Percentiles rank a stretch among this genome's conserved stretches.
Conservation (phyloP, 2,888 invertebrate species). For the Drosophila nr. perissopoda region DNA sequence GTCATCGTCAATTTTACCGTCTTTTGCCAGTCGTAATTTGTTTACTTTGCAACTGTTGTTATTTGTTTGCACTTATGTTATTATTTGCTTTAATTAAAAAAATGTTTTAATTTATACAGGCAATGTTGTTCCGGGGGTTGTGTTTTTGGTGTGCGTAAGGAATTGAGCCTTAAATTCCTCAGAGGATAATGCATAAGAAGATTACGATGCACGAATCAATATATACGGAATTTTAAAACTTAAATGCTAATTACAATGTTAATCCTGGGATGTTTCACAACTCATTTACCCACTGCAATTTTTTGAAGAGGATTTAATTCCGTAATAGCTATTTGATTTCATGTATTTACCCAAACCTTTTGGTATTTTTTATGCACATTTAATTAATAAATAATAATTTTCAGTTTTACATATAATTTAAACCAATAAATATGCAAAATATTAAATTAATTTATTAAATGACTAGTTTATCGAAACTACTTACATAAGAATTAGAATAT, state of each 20-base stretch:
- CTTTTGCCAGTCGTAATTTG: conserved; percentile 62
- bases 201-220: conserved; percentile 29
- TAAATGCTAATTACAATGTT: conserved; percentile 32
- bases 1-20: conserved; percentile 21
- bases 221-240: conserved; percentile 6
- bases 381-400: not conserved
- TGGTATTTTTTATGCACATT: not conserved
- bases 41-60: conserved; percentile 60
- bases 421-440: not conserved
- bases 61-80: conserved; percentile 38
- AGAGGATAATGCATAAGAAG: conserved; percentile 34
- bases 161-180: conserved; percentile 37
- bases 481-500: not conserved
- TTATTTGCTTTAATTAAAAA: conserved; percentile 71
- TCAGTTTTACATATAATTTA: not conserved
- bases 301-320: not conserved
- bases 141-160: not conserved
- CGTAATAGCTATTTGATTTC: conserved; percentile 10
- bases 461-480: not conserved
- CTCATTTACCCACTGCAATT: conserved; percentile 14
- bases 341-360: not conserved
- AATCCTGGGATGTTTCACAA: not conserved
- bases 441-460: not conserved
- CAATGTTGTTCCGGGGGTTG: conserved; percentile 1
- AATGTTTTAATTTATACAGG: conserved; percentile 66